phyloP scores from a whole-genome alignment of 2,888 invertebrate species.

The Odontomyia ornata region DNA sequence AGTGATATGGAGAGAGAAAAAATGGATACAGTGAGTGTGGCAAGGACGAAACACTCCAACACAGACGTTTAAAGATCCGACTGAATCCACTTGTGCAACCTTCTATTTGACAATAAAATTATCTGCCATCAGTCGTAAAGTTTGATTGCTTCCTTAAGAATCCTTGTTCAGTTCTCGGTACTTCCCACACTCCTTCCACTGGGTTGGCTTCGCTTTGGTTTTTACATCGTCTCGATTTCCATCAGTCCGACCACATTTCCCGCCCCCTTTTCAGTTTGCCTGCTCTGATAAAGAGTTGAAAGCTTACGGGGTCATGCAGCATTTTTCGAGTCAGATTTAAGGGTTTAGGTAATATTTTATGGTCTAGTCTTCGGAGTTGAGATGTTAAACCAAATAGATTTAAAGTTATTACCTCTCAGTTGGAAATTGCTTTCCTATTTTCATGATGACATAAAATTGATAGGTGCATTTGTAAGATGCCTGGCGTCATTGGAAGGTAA shows the following conservation, averaged over 20 bases:
- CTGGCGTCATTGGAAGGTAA: neutral
- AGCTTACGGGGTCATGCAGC: slow-evolving; percentile 12
- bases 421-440: slow-evolving; percentile 20
- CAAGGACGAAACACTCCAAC: neutral
- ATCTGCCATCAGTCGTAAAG: slow-evolving; percentile 44
- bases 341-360: slow-evolving; percentile 40
- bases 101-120: slow-evolving; percentile 44
- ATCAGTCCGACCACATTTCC: neutral
- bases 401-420: slow-evolving; percentile 22
- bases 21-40: slow-evolving; percentile 17
- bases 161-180: slow-evolving; percentile 21
- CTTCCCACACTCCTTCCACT: too few species aligned
- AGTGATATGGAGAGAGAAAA: slow-evolving; percentile 24
- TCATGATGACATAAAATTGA: neutral
- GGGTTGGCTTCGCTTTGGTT: neutral
- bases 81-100: slow-evolving; percentile 38
- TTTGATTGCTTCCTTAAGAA: slow-evolving; percentile 44
- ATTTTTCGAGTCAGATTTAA: slow-evolving; percentile 37
- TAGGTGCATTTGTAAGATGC: neutral
- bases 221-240: slow-evolving; percentile 16
- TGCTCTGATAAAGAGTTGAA: slow-evolving; percentile 37
- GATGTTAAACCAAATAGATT: slow-evolving; percentile 41
- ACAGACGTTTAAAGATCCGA: slow-evolving; percentile 8
- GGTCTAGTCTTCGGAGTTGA: slow-evolving; percentile 35
- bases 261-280: neutral